Evolutionary conservation across 1,140 invertebrate genomes (phyloP).

Genomic region (Drosophila punjabiensis): DNA sequence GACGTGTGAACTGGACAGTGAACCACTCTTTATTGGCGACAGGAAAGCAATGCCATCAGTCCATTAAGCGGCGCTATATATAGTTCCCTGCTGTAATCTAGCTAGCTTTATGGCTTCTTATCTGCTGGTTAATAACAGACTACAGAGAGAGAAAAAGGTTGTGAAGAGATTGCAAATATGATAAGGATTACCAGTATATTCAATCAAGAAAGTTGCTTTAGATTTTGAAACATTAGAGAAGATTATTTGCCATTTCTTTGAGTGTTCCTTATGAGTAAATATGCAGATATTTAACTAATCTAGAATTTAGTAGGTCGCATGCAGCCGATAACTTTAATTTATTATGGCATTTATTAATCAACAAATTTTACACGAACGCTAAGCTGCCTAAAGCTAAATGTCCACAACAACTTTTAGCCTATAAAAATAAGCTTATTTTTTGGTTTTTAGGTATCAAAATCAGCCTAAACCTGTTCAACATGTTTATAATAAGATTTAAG

Average conservation of each 20-base stretch:
- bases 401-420: neutral
- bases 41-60: conserved; percentile 8
- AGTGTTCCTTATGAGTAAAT: neutral
- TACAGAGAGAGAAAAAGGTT: conserved; percentile 1
- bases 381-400: neutral
- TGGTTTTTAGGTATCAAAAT: neutral
- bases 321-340: conserved; percentile 2
- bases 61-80: neutral
- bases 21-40: neutral
- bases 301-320: conserved; percentile 2
- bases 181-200: neutral
- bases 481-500: neutral
- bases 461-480: neutral
- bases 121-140: conserved; percentile 3
- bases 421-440: neutral
- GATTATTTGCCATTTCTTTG: neutral
- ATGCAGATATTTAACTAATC: conserved; percentile 9
- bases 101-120: conserved; percentile 10
- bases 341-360: conserved; percentile 1
- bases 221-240: neutral
- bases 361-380: neutral
- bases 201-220: fast-evolving
- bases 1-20: conserved; percentile 6
- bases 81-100: conserved; percentile 10
- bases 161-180: neutral